phyloP scores from a whole-genome alignment of 1,140 invertebrate genomes.

The Platorchestia sp. region DNA sequence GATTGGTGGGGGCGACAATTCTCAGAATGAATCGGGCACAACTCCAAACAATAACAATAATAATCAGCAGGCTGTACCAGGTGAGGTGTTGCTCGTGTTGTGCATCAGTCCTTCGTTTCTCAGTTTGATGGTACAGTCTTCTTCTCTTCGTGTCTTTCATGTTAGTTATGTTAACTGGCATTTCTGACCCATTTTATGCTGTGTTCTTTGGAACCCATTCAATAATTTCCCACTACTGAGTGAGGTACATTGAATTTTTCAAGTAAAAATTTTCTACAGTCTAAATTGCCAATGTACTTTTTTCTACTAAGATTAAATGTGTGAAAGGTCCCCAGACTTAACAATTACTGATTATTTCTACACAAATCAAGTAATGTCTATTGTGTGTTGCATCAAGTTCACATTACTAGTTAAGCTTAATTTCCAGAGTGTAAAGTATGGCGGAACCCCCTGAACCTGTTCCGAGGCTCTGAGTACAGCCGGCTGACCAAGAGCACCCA shows the following conservation, averaged over 20 bases:
- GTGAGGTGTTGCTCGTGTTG: slow-evolving; percentile 60
- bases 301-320: too few species aligned
- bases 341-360: too few species aligned
- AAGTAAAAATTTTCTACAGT: too few species aligned
- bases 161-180: neutral
- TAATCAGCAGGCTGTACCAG: slow-evolving; percentile 71
- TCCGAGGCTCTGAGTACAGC: slow-evolving; percentile 96
- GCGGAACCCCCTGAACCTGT: slow-evolving; percentile 96
- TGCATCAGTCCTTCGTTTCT: neutral
- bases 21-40: slow-evolving; percentile 68
- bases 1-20: slow-evolving; percentile 83
- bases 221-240: too few species aligned
- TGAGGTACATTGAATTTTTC: too few species aligned
- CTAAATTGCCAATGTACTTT: too few species aligned
- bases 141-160: neutral
- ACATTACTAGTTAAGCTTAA: neutral
- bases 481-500: slow-evolving; percentile 91
- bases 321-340: too few species aligned
- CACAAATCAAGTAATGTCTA: too few species aligned
- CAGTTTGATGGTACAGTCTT: too few species aligned
- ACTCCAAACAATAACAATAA: slow-evolving; percentile 69
- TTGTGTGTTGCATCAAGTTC: neutral
- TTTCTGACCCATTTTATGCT: neutral
- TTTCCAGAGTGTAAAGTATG: slow-evolving; percentile 95
- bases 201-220: too few species aligned